phyloP scores from a whole-genome alignment of 2,113 vertebrate species.

The Ctenodactylus gundi region DNA sequence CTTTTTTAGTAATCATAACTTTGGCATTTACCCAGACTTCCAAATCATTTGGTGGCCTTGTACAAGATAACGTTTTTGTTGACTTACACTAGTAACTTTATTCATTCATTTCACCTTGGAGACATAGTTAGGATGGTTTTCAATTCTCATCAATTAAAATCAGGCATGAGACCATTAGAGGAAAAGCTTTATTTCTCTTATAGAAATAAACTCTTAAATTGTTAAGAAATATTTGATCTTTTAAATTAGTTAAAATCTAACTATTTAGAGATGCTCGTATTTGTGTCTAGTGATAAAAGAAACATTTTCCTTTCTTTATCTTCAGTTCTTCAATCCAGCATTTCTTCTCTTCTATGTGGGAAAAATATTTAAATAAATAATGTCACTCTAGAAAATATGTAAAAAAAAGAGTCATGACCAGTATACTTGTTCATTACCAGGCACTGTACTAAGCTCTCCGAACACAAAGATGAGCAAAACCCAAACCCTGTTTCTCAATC shows the following conservation, averaged over 20 bases:
- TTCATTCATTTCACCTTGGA: not conserved
- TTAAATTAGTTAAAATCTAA: not conserved
- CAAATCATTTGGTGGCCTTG: not conserved
- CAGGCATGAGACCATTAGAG: not conserved
- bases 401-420: not conserved
- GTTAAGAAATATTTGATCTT: not conserved
- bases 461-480: constrained; percentile 58
- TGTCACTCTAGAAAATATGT: not conserved
- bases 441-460: not conserved
- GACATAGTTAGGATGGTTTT: not conserved
- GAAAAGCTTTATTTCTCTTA: constrained; percentile 23
- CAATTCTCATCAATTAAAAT: constrained; percentile 23
- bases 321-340: not conserved
- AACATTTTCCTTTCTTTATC: not conserved
- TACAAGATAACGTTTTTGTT: not conserved
- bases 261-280: not conserved
- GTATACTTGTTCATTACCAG: not conserved
- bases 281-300: not conserved
- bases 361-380: not conserved
- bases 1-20: not conserved
- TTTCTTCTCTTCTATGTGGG: not conserved
- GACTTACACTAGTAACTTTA: not conserved
- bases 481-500: not conserved
- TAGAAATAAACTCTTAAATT: not conserved
- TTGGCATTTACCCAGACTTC: not conserved